Conservation (phyloP, 1,140 invertebrate genomes). For the Drosophila pectinifera region DNA sequence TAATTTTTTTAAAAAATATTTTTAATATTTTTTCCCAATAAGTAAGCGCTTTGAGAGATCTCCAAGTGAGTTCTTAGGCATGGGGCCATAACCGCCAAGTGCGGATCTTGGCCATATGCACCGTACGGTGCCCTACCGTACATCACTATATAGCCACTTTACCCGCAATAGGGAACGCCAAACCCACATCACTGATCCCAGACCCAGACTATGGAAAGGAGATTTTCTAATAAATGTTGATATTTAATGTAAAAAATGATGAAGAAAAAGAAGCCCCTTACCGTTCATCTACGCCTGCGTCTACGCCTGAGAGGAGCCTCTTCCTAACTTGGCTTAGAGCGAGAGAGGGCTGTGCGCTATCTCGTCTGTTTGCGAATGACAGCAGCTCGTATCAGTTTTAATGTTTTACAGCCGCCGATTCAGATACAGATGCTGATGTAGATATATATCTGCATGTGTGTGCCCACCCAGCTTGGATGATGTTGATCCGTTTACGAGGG, state of each 20-base stretch:
- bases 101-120: slow-evolving; percentile 9
- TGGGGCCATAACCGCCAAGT: no score
- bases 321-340: slow-evolving; percentile 5
- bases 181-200: not conserved
- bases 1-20: slow-evolving; percentile 7
- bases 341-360: slow-evolving; percentile 11
- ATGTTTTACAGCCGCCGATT: slow-evolving; percentile 23
- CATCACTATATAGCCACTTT: slow-evolving; percentile 6
- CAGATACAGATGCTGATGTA: not conserved
- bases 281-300: no score
- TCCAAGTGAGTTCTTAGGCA: not conserved
- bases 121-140: not conserved
- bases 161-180: slow-evolving; percentile 6
- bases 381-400: slow-evolving; percentile 22
- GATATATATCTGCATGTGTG: slow-evolving; percentile 4
- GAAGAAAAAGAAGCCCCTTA: no score
- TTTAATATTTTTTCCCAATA: slow-evolving; percentile 2
- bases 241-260: slow-evolving; percentile 27
- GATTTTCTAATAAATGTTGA: slow-evolving; percentile 59
- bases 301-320: not conserved
- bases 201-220: slow-evolving; percentile 25
- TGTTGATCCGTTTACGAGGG: slow-evolving; percentile 35
- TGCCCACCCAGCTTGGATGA: slow-evolving; percentile 3
- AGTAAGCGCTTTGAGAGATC: not conserved
- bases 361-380: no score